Evolutionary conservation across 2,797 vertebrate genomes (phyloP).

Genomic region (Sparus aurata): DNA sequence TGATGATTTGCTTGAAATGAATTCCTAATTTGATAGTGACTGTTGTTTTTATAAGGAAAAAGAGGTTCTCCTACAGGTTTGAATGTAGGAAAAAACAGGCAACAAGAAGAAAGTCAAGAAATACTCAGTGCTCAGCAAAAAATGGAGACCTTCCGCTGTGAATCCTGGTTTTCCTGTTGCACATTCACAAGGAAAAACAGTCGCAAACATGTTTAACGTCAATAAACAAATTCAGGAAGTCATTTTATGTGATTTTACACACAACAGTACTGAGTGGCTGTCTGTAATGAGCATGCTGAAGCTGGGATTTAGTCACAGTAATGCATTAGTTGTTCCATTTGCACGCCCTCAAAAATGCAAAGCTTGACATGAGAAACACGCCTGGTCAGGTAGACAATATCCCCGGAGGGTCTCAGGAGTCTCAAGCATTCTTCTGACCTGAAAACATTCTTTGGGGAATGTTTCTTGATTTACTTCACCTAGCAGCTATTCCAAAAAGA

Average conservation of each 20-base stretch:
- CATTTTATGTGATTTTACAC: conserved; percentile 6
- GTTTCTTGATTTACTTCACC: conserved; percentile 16
- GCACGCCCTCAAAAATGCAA: neutral
- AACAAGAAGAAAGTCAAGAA: neutral
- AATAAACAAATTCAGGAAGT: neutral
- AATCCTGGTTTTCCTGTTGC: neutral
- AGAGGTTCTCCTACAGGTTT: neutral
- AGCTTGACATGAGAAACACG: conserved; percentile 10
- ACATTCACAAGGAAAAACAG: neutral
- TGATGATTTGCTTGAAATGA: neutral
- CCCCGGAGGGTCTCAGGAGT: neutral
- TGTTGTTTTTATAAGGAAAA: neutral
- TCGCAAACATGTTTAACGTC: no score
- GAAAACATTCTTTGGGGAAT: conserved; percentile 6
- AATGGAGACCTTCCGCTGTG: neutral
- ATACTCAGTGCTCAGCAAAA: neutral
- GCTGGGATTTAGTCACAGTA: conserved; percentile 1
- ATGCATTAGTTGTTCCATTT: neutral
- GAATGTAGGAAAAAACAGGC: neutral
- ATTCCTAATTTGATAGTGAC: neutral
- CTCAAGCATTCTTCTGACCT: conserved; percentile 8
- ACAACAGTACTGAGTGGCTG: neutral
- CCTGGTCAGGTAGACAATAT: conserved; percentile 37
- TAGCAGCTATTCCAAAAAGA: conserved; percentile 11
- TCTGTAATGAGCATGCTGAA: neutral